A percentile compares a stretch with the other conserved stretches of the same genome.
Evolutionary conservation across 2,797 vertebrate species (phyloP).

Genomic region (Channallabes apus): DNA sequence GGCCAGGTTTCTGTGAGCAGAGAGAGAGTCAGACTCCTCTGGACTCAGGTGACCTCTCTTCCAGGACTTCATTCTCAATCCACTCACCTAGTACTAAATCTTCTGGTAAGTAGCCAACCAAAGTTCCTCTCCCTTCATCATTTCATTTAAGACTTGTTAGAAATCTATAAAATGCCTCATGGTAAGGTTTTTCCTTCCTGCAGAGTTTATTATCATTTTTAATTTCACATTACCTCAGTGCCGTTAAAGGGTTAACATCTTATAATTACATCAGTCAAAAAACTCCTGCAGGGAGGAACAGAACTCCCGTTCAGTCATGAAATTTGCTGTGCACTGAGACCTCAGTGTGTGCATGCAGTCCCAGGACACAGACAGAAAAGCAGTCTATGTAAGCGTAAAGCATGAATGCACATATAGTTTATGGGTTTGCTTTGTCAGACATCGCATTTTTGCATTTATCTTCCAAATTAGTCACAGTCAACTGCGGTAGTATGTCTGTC

Average conservation of each 20-base stretch:
- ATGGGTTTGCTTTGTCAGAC: background rate
- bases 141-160: background rate
- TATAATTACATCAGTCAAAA: slow-evolving; percentile 41
- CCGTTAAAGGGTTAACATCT: slow-evolving; percentile 44
- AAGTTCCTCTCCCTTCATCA: background rate
- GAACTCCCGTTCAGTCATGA: slow-evolving; percentile 49
- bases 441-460: background rate
- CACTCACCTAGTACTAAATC: slow-evolving; percentile 70
- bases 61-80: slow-evolving; percentile 63
- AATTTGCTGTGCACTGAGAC: slow-evolving; percentile 43
- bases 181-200: background rate
- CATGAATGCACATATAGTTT: background rate
- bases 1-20: slow-evolving; percentile 70
- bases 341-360: slow-evolving; percentile 38
- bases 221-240: background rate
- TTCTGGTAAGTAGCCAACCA: slow-evolving; percentile 63
- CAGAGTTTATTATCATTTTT: background rate
- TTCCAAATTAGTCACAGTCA: slow-evolving; percentile 16
- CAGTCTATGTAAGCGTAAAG: slow-evolving; percentile 30
- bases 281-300: slow-evolving; percentile 42
- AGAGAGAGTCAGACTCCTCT: slow-evolving; percentile 62
- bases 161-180: background rate
- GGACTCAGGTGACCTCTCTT: slow-evolving; percentile 64
- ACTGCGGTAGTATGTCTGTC: background rate
- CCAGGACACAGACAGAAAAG: slow-evolving; percentile 39